Conservation (phyloP, 1,140 invertebrate genomes). For the Hylyphantes graminicola region DNA sequence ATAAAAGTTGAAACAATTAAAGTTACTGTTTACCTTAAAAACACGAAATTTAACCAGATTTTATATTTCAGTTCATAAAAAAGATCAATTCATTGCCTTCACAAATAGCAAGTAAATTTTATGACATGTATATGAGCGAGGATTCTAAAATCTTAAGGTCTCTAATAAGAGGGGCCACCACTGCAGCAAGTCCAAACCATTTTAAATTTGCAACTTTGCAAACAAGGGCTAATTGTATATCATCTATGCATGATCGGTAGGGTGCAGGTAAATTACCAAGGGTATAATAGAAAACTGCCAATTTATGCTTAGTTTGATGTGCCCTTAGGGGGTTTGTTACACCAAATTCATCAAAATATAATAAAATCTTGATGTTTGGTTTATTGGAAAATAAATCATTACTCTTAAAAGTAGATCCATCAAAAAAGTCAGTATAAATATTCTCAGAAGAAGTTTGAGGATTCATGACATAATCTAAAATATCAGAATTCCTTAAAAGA, state of each 20-base stretch:
- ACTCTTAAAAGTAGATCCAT: neutral
- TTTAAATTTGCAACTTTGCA: neutral
- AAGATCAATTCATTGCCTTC: too few relatives aligned
- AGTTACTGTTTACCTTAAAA: too few relatives aligned
- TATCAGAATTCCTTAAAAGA: neutral
- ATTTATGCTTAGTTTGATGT: constrained; percentile 3
- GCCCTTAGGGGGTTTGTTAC: constrained; percentile 5
- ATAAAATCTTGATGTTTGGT: constrained; percentile 10
- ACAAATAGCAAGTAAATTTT: too few relatives aligned
- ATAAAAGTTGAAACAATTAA: too few relatives aligned
- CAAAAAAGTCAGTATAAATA: neutral
- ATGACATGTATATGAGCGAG: too few relatives aligned
- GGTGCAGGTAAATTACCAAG: neutral
- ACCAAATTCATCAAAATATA: constrained; percentile 30
- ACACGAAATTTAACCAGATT: too few relatives aligned
- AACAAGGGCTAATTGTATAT: constrained; percentile 19
- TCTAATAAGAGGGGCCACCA: too few relatives aligned
- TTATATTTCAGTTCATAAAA: too few relatives aligned
- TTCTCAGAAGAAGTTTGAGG: neutral
- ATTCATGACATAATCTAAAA: neutral
- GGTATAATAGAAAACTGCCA: constrained; percentile 17
- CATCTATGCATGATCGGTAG: constrained; percentile 6
- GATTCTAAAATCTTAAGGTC: too few relatives aligned
- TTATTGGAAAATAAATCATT: neutral
- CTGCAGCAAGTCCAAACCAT: too few relatives aligned